These are phyloP conservation scores for Xenops minutus DNA, from an alignment of 2,797 vertebrate species.

Conservation along the genomic window DNA sequence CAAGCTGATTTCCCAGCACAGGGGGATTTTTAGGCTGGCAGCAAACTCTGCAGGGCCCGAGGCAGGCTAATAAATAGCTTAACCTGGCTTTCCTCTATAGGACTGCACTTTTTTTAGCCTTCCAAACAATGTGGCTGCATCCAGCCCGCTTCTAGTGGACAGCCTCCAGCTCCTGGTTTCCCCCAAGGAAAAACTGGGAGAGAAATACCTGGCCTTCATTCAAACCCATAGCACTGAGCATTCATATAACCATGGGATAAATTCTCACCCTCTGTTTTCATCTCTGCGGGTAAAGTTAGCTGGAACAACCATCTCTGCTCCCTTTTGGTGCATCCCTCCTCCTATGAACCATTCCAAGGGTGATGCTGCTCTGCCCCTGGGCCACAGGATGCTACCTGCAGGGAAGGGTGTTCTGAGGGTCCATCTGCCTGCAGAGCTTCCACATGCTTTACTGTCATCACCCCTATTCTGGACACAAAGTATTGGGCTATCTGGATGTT, in stretches of 20 bases:
- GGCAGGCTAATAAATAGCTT: not conserved
- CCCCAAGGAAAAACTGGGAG: not conserved
- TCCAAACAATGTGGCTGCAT: not conserved
- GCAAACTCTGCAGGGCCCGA: not conserved
- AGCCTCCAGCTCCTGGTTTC: not conserved
- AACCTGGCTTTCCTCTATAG: not conserved
- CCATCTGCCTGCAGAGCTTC: not conserved
- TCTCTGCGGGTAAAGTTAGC: not conserved
- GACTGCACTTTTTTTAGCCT: not conserved
- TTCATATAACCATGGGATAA: not conserved
- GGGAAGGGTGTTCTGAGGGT: not conserved
- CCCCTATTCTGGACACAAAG: not conserved
- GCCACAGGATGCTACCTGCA: not conserved
- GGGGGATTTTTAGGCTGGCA: not conserved
- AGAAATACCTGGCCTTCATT: not conserved
- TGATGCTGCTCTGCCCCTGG: not conserved
- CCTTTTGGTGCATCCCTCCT: not conserved
- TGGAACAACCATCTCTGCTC: not conserved
- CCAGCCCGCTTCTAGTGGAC: not conserved
- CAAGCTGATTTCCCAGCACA: not conserved
- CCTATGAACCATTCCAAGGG: fast-evolving
- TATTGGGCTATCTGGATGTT: not conserved
- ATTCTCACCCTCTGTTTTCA: not conserved
- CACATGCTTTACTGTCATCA: not conserved
- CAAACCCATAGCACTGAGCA: not conserved